Evolutionary conservation across 1,140 invertebrate genomes (phyloP).

Genomic region (Drosophila equinoxialis): DNA sequence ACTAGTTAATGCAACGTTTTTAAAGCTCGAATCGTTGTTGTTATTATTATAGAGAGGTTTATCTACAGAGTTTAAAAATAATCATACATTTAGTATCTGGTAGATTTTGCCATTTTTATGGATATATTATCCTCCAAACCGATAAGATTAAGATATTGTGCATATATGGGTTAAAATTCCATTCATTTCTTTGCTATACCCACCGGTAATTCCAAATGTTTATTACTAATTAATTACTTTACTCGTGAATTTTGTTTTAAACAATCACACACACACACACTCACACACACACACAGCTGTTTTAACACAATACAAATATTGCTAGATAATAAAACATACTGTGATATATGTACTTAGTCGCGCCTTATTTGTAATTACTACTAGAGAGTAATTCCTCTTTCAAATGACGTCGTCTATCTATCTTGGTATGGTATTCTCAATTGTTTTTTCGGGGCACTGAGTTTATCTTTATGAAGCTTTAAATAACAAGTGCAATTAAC

Average conservation of each 20-base stretch:
- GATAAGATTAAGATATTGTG: slow-evolving; percentile 9
- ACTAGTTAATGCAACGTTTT: no score
- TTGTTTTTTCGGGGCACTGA: slow-evolving; percentile 2
- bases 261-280: neutral
- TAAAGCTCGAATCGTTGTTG: neutral
- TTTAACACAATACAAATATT: neutral
- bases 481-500: slow-evolving; percentile 13
- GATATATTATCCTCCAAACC: neutral
- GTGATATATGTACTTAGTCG: neutral
- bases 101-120: neutral
- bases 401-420: slow-evolving; percentile 15
- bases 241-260: neutral
- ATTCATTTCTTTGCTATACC: neutral
- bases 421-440: slow-evolving; percentile 21
- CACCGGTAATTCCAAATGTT: neutral
- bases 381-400: slow-evolving; percentile 3
- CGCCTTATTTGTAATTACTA: slow-evolving; percentile 5
- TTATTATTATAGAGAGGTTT: neutral
- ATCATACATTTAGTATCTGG: neutral
- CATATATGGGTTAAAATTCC: neutral
- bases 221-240: slow-evolving; percentile 3
- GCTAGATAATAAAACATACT: neutral
- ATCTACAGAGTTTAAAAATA: neutral
- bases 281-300: neutral
- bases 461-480: slow-evolving; percentile 14